Percentiles rank a stretch among this genome's conserved stretches.
phyloP scores from a whole-genome alignment of 2,888 invertebrate species.

The Spodoptera littoralis region DNA sequence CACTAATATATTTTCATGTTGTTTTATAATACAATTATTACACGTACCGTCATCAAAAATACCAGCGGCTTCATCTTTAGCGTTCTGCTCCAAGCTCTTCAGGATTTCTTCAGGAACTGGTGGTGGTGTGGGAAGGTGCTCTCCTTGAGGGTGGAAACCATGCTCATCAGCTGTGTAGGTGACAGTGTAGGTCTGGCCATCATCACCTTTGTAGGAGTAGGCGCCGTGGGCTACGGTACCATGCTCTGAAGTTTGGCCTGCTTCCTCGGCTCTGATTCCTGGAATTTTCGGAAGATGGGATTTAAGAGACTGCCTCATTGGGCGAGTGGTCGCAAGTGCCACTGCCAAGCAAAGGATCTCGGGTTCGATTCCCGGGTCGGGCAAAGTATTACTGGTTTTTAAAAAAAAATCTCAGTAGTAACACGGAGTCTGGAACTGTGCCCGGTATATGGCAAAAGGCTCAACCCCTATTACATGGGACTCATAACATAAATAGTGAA shows the following conservation, averaged over 20 bases:
- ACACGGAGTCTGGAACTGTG: too few species aligned
- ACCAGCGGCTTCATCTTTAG: slow-evolving; percentile 84
- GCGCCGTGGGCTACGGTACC: slow-evolving; percentile 83
- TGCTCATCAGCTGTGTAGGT: slow-evolving; percentile 89
- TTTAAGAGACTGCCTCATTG: too few species aligned
- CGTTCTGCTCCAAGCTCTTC: slow-evolving; percentile 83
- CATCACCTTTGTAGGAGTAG: slow-evolving; percentile 89
- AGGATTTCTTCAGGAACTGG: slow-evolving; percentile 88
- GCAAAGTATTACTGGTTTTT: too few species aligned
- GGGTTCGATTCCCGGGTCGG: too few species aligned
- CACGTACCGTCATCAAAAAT: slow-evolving; percentile 83
- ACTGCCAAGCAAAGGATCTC: too few species aligned
- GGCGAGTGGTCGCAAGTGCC: too few species aligned
- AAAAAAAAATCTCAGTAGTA: too few species aligned
- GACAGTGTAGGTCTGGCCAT: slow-evolving; percentile 87
- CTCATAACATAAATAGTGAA: too few species aligned
- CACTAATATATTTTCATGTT: too few species aligned
- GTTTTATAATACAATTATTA: too few species aligned
- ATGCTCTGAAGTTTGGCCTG: slow-evolving; percentile 75
- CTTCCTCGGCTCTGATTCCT: slow-evolving; percentile 88
- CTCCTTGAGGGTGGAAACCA: slow-evolving; percentile 88
- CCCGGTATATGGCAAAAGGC: too few species aligned
- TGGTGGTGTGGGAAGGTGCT: slow-evolving; percentile 89
- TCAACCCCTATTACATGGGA: too few species aligned
- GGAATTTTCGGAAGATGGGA: slow-evolving; percentile 29